Conservation (phyloP, 1,140 invertebrate genomes). For the Odontomachus brunneus region DNA sequence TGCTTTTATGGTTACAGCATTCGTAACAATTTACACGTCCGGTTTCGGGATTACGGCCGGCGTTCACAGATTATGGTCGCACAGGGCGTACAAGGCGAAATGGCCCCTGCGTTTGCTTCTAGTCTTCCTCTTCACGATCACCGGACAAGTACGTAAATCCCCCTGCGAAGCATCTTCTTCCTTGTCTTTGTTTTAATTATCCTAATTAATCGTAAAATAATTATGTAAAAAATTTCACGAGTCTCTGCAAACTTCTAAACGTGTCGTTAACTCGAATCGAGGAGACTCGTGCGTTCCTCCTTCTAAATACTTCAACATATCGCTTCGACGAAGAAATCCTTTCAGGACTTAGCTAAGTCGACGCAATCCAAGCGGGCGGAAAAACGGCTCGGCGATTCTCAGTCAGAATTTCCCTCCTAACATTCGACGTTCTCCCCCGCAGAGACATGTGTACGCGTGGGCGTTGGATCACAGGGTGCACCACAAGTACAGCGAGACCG, state of each 20-base stretch:
- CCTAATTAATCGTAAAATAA: no score
- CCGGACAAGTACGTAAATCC: slow-evolving; percentile 90
- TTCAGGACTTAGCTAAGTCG: no score
- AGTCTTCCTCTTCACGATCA: slow-evolving; percentile 92
- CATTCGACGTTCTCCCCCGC: background rate
- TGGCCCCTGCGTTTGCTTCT: slow-evolving; percentile 92
- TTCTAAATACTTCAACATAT: no score
- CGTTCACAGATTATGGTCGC: slow-evolving; percentile 95
- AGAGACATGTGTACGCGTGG: slow-evolving; percentile 92
- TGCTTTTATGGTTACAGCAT: slow-evolving; percentile 85
- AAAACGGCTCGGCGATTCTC: no score
- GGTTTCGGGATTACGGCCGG: slow-evolving; percentile 95
- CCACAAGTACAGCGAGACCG: slow-evolving; percentile 93
- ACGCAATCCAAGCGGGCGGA: no score
- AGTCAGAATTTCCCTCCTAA: background rate
- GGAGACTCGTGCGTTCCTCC: no score
- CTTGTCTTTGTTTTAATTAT: no score
- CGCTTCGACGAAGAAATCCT: no score
- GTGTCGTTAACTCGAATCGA: no score
- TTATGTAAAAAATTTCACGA: no score
- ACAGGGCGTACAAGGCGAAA: slow-evolving; percentile 94
- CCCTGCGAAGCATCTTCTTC: background rate
- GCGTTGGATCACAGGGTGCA: slow-evolving; percentile 93
- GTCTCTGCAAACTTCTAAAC: no score
- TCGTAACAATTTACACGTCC: slow-evolving; percentile 88